These are phyloP conservation scores for Rhinophrynus dorsalis DNA, from an alignment of 2,797 vertebrate species.

Conservation along the genomic window DNA sequence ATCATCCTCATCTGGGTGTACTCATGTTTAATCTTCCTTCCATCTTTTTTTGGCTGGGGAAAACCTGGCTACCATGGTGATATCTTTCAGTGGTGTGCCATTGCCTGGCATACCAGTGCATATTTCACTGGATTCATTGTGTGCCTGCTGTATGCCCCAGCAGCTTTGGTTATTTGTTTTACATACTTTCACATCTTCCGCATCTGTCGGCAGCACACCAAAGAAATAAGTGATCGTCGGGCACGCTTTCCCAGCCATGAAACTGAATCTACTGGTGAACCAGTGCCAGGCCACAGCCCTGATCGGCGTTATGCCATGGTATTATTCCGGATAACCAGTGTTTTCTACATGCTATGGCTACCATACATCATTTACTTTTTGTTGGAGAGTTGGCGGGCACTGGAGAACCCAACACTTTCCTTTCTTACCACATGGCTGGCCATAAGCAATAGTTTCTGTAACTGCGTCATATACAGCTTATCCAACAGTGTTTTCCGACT, in stretches of 20 bases:
- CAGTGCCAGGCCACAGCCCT: constrained; percentile 85
- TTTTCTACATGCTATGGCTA: constrained; percentile 97
- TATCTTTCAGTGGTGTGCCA: constrained; percentile 97
- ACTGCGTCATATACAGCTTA: constrained; percentile 98
- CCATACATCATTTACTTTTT: constrained; percentile 98
- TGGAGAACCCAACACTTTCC: constrained; percentile 89
- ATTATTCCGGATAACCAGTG: constrained; percentile 95
- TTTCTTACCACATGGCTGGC: constrained; percentile 98
- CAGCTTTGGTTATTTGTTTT: constrained; percentile 94
- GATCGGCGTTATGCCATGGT: constrained; percentile 96
- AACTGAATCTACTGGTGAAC: constrained; percentile 81
- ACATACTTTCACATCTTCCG: constrained; percentile 98
- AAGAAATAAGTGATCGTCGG: constrained; percentile 91
- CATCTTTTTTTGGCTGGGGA: constrained; percentile 97
- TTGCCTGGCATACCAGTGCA: constrained; percentile 94
- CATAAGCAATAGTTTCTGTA: constrained; percentile 99
- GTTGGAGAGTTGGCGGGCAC: constrained; percentile 91
- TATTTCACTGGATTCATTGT: constrained; percentile 97
- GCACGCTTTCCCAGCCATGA: constrained; percentile 94
- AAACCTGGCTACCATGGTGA: constrained; percentile 98
- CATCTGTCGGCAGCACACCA: constrained; percentile 98
- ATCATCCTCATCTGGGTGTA: constrained; percentile 95
- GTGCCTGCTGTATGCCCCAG: constrained; percentile 94
- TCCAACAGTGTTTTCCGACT: constrained; percentile 97
- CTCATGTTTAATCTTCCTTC: constrained; percentile 91